Evolutionary conservation across 2,113 vertebrate species (phyloP).

Genomic region (Gavialis gangeticus): DNA sequence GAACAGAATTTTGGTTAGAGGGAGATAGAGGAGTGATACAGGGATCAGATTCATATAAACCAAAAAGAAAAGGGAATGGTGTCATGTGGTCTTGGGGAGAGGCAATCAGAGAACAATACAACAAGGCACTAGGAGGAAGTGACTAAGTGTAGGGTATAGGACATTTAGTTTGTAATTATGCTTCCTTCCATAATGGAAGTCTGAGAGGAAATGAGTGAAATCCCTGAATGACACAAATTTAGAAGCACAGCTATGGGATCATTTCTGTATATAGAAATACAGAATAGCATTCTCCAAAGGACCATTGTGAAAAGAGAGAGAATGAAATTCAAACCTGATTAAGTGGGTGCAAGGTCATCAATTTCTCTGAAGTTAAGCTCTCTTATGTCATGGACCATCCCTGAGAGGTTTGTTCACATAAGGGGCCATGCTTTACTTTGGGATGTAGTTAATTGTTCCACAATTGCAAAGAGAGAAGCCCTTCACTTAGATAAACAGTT

Average conservation of each 20-base stretch:
- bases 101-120: background rate
- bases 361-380: rapidly evolving
- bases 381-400: background rate
- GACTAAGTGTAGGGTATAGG: rapidly evolving
- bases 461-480: background rate
- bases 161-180: background rate
- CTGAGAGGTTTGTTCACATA: background rate
- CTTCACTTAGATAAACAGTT: background rate
- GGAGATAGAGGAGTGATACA: rapidly evolving
- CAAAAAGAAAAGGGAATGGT: background rate
- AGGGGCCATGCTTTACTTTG: background rate
- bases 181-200: background rate
- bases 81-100: rapidly evolving
- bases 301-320: background rate
- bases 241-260: background rate
- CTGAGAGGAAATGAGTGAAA: background rate
- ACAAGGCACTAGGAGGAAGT: rapidly evolving
- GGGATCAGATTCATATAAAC: rapidly evolving
- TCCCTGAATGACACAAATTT: background rate
- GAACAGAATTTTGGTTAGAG: rapidly evolving
- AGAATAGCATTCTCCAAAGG: too few relatives aligned
- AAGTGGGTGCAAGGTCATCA: rapidly evolving
- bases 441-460: background rate
- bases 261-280: rapidly evolving
- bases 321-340: background rate